Evolutionary conservation across 2,888 invertebrate genomes (phyloP).

Genomic region (Andrena trimmerana): DNA sequence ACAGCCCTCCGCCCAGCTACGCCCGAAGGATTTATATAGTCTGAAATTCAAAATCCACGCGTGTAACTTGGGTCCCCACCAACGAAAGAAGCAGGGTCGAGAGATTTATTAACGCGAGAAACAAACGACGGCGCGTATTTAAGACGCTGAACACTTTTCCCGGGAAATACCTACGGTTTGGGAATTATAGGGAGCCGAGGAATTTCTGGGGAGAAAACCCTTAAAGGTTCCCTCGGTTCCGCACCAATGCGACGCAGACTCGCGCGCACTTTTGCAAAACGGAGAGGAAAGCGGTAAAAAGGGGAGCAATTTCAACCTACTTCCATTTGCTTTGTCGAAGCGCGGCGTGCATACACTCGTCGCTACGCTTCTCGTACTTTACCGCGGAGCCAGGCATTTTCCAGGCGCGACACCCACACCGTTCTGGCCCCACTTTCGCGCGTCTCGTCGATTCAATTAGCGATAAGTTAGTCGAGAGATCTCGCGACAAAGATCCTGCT

Average conservation of each 20-base stretch:
- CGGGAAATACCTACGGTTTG: not conserved
- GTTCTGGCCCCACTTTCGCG: not conserved
- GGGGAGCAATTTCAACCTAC: constrained; percentile 36
- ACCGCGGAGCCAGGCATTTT: not conserved
- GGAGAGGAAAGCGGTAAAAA: constrained; percentile 3
- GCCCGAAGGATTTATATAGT: constrained; percentile 7
- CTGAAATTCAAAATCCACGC: not conserved
- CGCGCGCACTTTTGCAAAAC: not conserved
- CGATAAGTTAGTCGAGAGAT: constrained; percentile 20
- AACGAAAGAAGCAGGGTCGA: not conserved
- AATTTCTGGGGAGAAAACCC: not conserved
- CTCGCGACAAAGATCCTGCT: constrained; percentile 1
- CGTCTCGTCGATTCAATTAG: constrained; percentile 22
- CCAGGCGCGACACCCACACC: not conserved
- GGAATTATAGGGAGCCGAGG: not conserved
- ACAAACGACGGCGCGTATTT: not conserved
- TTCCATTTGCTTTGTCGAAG: constrained; percentile 56
- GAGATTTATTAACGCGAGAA: constrained; percentile 14
- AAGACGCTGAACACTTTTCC: not conserved
- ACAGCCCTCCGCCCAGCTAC: not conserved
- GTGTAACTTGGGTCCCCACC: not conserved
- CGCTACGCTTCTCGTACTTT: not conserved
- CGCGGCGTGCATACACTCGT: not conserved
- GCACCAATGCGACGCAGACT: not conserved
- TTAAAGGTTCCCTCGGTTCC: not conserved